Percentiles rank a stretch among this genome's conserved stretches.
Conservation (phyloP, 2,113 vertebrate genomes). For the Gavia stellata region DNA sequence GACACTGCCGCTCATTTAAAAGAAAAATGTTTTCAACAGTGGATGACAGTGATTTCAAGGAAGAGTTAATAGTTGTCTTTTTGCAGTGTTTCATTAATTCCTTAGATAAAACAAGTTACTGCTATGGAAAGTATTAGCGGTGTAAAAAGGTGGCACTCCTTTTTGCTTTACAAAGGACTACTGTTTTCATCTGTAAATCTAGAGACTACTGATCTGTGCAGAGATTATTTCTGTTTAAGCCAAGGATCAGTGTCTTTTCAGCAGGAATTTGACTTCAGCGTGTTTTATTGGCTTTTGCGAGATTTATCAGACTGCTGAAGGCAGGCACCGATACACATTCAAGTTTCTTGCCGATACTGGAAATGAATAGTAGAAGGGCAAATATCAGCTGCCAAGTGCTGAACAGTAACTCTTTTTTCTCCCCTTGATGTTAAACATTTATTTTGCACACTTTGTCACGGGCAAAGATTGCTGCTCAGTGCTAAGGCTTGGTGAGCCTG, state of each 20-base stretch:
- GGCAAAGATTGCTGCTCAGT: slow-evolving; percentile 46
- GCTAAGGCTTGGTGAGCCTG: not conserved
- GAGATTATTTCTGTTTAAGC: slow-evolving; percentile 67
- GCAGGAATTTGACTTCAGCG: slow-evolving; percentile 60
- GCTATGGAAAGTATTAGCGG: not conserved
- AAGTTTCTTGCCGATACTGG: slow-evolving; percentile 59
- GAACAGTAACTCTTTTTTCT: slow-evolving; percentile 23
- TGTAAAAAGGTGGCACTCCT: slow-evolving; percentile 52
- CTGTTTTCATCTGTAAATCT: slow-evolving; percentile 65
- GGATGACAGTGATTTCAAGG: slow-evolving; percentile 25
- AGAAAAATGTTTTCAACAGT: slow-evolving; percentile 32
- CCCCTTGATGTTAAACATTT: slow-evolving; percentile 48
- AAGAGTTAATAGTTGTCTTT: slow-evolving; percentile 46
- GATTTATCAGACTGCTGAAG: slow-evolving; percentile 56
- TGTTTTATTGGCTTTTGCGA: slow-evolving; percentile 62
- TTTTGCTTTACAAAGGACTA: slow-evolving; percentile 56
- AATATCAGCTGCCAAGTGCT: slow-evolving; percentile 21
- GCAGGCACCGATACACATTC: slow-evolving; percentile 53
- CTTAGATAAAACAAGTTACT: slow-evolving; percentile 22
- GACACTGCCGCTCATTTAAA: slow-evolving; percentile 45
- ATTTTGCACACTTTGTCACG: slow-evolving; percentile 32
- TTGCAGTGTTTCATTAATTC: slow-evolving; percentile 27
- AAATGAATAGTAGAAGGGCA: slow-evolving; percentile 11
- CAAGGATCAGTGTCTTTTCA: slow-evolving; percentile 65
- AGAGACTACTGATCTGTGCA: slow-evolving; percentile 49